Evolutionary conservation across 2,888 invertebrate genomes (phyloP), one percentile per base, ranked within the genome.

Genomic region (Osmoderma eremita): DNA sequence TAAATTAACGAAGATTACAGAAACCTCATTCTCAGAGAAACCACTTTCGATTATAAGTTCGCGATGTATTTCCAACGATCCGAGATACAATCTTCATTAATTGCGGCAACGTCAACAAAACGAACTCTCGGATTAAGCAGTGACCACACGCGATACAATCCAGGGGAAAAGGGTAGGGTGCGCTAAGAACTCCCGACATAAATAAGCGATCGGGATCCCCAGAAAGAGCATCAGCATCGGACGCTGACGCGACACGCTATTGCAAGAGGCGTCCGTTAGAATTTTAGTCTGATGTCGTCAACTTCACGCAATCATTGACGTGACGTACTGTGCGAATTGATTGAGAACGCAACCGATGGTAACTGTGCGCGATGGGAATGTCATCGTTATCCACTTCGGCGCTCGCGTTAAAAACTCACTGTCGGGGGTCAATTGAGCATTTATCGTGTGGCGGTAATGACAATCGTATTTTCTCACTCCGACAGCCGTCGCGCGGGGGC

Each of bases 361-460:
- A 30, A 30, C n/a, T 45, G 48, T 48, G 18, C 18, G n/a, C n/a
- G n/a, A n/a, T n/a, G 48, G 20, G 48, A 48, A 48, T 48, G 38
- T 36, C 30, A 53, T 17, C 18, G n/a, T 12, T 22, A 24, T 50
- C 13, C 38, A 53, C 53, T 22, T 22, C 24, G 24, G 12, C 15
- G 15, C 10, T 18, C 10, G 30, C 22, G 41, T n/a, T 42, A 56
- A 42, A 13, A 22, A 20, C 6, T 8, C 24, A 42, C 42, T 22
- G 56, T 56, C 42, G 24, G 41, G 22, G 56, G 56, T 56, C 56
- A 56, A 56, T 56, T 56, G 56, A 41, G 39, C 39, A 56, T 56
- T 56, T 56, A 56, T 20, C 13, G 56, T 13, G 41, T 15, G 41
- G 8, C 22, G 20, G 41, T 56, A 56, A 56, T 41, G 56, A 56